Evolutionary conservation across 2,113 vertebrate genomes (phyloP).

Genomic region (Scomber japonicus): DNA sequence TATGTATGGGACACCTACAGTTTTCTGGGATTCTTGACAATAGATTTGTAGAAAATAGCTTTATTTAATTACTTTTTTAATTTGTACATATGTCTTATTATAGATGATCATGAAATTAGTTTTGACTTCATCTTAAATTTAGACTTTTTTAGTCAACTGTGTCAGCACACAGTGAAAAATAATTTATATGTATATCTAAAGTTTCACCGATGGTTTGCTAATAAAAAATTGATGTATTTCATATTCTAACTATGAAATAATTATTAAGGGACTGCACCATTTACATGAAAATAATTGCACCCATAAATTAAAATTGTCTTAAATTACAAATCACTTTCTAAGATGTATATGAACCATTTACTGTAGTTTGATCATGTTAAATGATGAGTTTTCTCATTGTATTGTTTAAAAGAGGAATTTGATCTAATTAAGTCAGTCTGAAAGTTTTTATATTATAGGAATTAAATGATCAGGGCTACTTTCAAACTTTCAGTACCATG

Average conservation of each 20-base stretch:
- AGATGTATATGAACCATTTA: no score
- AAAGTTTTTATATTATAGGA: not conserved
- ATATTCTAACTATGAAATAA: not conserved
- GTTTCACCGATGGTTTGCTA: not conserved
- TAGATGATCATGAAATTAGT: not conserved
- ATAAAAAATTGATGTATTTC: not conserved
- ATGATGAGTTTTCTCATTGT: no score
- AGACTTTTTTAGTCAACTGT: no score
- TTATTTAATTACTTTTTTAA: no score
- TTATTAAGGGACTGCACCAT: not conserved
- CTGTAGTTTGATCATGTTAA: no score
- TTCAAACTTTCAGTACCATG: slow-evolving; percentile 22
- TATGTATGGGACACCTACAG: no score
- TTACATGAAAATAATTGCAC: not conserved
- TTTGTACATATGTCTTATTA: not conserved
- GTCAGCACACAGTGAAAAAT: no score
- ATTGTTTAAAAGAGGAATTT: not conserved
- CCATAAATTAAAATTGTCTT: no score
- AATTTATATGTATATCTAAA: no score
- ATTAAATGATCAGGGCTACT: not conserved
- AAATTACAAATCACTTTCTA: no score
- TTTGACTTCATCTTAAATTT: not conserved
- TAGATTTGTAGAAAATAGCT: no score
- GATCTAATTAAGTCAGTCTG: not conserved
- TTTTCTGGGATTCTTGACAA: no score